Base-by-base conservation (phyloP, 2,113 vertebrate species). In the Zootoca vivipara region DNA sequence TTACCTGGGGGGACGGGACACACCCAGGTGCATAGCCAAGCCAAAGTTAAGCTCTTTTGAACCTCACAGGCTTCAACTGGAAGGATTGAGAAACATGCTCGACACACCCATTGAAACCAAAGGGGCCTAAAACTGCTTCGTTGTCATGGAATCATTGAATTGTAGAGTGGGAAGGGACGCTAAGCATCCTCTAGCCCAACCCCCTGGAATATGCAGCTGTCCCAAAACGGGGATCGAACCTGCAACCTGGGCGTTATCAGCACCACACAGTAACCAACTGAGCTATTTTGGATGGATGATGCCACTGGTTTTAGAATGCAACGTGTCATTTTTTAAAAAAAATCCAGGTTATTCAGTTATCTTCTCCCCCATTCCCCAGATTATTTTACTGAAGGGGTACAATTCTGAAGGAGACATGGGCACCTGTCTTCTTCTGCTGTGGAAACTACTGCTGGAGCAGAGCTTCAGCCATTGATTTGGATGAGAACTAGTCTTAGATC, bases 321-420 rank as follows among this genome's bases (percentile, higher is more conserved):
- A 13, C 28, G 13, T 15, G 2, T 42, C 10, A 0, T 38, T 78
- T 56, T 42, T 38, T 0, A 83, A n/a, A n/a, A n/a, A n/a, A n/a
- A n/a, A 7, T 46, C 16, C 30, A 2, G 0, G 67, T 69, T 52
- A 56, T 69, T 56, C 58, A 64, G 73, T 7, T 46, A 15, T 67
- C 28, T 10, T 15, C 7, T 24, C 12, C 4, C 15, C 46, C 2
- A 46, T 46, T 46, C 46, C 15, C 35, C 35, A 65, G 12, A 64
- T 46, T 42, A 5, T 42, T 78, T 8, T 72, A 3, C n/a, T 81
- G 92, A 89, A 80, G 16, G 92, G 56, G 86, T 87, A 90, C 78
- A 83, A 74, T 91, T 92, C 92, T 94, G 64, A 91, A 95, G 96
- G 87, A 85, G 86, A 94, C 90, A 52, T 70, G 46, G 64, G 33